These are phyloP conservation scores for Lordiphosa andalusiaca DNA, from an alignment of 2,888 invertebrate species.

Conservation along the genomic window DNA sequence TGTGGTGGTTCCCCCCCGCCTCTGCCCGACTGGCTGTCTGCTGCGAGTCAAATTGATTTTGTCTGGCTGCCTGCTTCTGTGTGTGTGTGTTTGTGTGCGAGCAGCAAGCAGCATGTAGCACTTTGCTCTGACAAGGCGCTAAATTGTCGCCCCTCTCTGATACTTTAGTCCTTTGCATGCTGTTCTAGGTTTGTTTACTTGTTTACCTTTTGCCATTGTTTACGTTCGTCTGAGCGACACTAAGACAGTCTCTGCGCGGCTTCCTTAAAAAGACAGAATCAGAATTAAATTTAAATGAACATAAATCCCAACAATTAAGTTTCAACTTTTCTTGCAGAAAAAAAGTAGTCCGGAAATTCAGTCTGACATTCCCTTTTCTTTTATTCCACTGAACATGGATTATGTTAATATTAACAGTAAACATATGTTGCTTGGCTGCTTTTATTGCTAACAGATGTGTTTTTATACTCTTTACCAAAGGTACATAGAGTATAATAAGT, in stretches of 20 bases:
- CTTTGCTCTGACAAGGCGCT: slow-evolving; percentile 64
- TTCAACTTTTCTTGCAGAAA: too few relatives aligned
- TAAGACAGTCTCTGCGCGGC: neutral
- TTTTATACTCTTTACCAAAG: too few relatives aligned
- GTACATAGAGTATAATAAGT: too few relatives aligned
- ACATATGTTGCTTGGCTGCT: too few relatives aligned
- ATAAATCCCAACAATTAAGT: neutral
- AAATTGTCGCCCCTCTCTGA: slow-evolving; percentile 44
- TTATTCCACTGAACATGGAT: too few relatives aligned
- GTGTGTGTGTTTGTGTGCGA: slow-evolving; percentile 4
- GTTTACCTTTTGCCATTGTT: slow-evolving; percentile 45
- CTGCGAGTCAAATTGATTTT: slow-evolving; percentile 37
- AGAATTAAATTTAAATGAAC: slow-evolving; percentile 15
- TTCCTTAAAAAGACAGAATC: slow-evolving; percentile 13
- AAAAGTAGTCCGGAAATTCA: too few relatives aligned
- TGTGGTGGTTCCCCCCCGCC: slow-evolving; percentile 24
- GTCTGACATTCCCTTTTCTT: too few relatives aligned
- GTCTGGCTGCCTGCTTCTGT: slow-evolving; percentile 23
- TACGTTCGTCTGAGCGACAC: neutral
- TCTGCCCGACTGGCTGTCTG: slow-evolving; percentile 23
- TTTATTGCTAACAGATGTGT: too few relatives aligned
- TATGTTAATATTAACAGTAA: too few relatives aligned
- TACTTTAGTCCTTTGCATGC: slow-evolving; percentile 47
- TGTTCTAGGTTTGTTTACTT: slow-evolving; percentile 54
- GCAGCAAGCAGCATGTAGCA: slow-evolving; percentile 29